Percentiles rank a stretch among this genome's conserved stretches.
Evolutionary conservation across 2,113 vertebrate genomes (phyloP).

Genomic region (Misgurnus mizolepis): DNA sequence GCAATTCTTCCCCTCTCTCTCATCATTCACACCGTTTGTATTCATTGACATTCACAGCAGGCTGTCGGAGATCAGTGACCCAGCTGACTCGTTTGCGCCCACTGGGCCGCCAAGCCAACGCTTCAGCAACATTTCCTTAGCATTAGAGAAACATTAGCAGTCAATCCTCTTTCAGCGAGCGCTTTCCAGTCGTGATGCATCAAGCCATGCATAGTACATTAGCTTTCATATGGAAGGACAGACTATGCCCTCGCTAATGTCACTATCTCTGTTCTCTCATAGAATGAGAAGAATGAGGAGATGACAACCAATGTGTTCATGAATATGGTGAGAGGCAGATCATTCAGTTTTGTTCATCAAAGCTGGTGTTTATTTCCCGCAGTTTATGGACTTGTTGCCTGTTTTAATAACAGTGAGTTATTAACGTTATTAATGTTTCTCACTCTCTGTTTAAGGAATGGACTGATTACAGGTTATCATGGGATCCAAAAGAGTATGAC

Average conservation of each 20-base stretch:
- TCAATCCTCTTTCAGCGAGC: not conserved
- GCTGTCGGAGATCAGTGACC: conserved; percentile 1
- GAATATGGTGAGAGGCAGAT: conserved; percentile 76
- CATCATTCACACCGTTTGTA: conserved; percentile 25
- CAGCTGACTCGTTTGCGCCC: not conserved
- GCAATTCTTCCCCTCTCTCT: not conserved
- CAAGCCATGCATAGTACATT: conserved; percentile 40
- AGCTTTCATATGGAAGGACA: conserved; percentile 40
- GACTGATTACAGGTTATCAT: conserved; percentile 84
- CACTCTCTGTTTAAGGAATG: conserved; percentile 73
- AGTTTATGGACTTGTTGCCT: conserved; percentile 62
- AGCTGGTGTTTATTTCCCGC: conserved; percentile 14
- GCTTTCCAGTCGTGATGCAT: conserved; percentile 1
- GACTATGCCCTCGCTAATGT: conserved; percentile 45
- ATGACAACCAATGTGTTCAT: conserved; percentile 89
- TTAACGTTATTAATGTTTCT: not conserved
- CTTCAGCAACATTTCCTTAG: conserved; percentile 27
- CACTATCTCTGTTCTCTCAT: conserved; percentile 38
- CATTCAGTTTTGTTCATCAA: conserved; percentile 31
- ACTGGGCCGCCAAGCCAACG: not conserved
- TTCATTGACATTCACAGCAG: conserved; percentile 15
- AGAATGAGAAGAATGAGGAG: conserved; percentile 88
- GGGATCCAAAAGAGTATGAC: conserved; percentile 77
- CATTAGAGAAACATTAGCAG: conserved; percentile 16
- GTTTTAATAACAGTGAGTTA: conserved; percentile 57